Evolutionary conservation across 2,113 vertebrate genomes (phyloP).

Genomic region (Eupsittula cactorum): DNA sequence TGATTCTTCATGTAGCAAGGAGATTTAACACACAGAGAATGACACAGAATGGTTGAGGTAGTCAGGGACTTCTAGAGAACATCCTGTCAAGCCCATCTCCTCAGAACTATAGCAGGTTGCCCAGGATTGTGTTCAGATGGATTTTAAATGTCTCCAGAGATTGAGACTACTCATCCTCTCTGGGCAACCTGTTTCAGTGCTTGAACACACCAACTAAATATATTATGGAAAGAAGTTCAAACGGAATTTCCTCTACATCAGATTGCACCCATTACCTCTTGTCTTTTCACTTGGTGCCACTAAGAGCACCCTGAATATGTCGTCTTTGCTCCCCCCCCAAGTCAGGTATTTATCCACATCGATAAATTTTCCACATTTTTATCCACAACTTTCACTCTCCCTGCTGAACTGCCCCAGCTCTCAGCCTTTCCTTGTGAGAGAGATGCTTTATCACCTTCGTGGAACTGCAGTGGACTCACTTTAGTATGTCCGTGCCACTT

Average conservation of each 20-base stretch:
- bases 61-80: neutral
- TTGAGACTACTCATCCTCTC: neutral
- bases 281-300: neutral
- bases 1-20: neutral
- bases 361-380: neutral
- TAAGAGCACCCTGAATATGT: neutral
- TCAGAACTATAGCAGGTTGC: neutral
- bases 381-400: neutral
- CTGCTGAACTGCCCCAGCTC: neutral
- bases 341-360: neutral
- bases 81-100: neutral
- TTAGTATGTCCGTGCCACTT: neutral
- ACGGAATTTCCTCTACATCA: neutral
- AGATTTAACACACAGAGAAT: neutral
- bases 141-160: neutral
- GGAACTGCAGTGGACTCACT: neutral
- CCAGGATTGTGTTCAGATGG: neutral
- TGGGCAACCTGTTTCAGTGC: neutral
- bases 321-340: rapidly evolving
- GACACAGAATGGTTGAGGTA: neutral
- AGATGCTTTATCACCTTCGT: neutral
- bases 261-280: neutral
- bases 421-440: neutral
- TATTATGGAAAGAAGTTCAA: neutral
- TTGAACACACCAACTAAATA: neutral